These are phyloP conservation scores for Callipepla squamata DNA, from an alignment of 2,113 vertebrate genomes.

Conservation along the genomic window DNA sequence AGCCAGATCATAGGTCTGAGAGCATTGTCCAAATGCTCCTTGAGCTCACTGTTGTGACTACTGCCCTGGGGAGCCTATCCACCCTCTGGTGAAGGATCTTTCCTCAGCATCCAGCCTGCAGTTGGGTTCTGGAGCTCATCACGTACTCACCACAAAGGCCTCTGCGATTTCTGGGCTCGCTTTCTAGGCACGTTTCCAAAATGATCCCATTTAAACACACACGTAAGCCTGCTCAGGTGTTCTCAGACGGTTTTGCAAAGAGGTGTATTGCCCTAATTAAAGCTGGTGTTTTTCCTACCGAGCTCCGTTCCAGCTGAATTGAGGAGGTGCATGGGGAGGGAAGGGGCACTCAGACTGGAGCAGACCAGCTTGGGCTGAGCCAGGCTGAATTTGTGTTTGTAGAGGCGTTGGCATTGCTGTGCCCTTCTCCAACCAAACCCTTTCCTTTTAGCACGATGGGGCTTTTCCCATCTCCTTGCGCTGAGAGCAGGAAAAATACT, in stretches of 20 bases:
- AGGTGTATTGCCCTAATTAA: neutral
- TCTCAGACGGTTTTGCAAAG: neutral
- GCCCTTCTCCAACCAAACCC: neutral
- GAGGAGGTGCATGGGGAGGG: neutral
- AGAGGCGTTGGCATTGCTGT: neutral
- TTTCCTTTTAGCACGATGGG: too few relatives aligned
- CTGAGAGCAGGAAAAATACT: neutral
- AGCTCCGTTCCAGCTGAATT: neutral
- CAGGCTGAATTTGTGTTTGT: neutral
- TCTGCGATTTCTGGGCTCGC: neutral
- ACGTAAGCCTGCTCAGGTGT: neutral
- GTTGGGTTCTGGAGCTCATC: fast-evolving
- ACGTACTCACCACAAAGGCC: fast-evolving
- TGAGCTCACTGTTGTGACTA: too few relatives aligned
- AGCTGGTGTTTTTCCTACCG: fast-evolving
- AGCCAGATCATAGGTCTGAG: too few relatives aligned
- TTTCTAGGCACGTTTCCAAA: neutral
- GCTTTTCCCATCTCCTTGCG: neutral
- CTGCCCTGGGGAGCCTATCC: too few relatives aligned
- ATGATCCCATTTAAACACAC: neutral
- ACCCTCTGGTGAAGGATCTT: too few relatives aligned
- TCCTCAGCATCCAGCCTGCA: too few relatives aligned
- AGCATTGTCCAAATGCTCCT: too few relatives aligned
- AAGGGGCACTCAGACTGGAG: neutral
- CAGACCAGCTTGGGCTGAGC: neutral